phyloP scores from a whole-genome alignment of 2,113 vertebrate species.

The Theropithecus gelada region DNA sequence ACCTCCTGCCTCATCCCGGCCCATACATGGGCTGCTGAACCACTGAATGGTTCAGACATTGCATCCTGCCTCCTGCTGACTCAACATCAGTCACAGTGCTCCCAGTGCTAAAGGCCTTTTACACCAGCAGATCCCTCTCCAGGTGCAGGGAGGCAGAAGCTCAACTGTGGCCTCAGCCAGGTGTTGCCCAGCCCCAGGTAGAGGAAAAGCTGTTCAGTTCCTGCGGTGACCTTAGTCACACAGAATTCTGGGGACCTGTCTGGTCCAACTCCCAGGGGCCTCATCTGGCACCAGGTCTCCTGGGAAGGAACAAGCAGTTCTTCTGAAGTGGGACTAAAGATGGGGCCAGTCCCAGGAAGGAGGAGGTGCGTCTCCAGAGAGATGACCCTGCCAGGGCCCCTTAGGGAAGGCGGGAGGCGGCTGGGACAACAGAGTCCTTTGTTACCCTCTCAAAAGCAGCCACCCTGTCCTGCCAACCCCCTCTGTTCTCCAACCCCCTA shows the following conservation, averaged over 20 bases:
- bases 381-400: conserved; percentile 67
- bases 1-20: background rate
- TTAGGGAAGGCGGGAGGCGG: background rate
- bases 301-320: conserved; percentile 74
- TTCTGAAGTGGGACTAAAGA: conserved; percentile 60
- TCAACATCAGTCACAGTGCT: background rate
- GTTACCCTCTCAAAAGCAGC: conserved; percentile 65
- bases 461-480: background rate
- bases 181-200: background rate
- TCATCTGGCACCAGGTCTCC: conserved; percentile 52
- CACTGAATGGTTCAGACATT: background rate
- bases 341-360: conserved; percentile 55
- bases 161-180: background rate
- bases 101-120: background rate
- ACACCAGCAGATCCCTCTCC: background rate
- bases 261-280: background rate
- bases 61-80: background rate
- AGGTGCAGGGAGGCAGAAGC: background rate
- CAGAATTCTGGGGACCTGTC: background rate
- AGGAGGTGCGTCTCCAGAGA: conserved; percentile 68
- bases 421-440: conserved; percentile 66
- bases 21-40: background rate
- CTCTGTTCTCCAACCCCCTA: background rate
- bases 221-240: conserved; percentile 9
- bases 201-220: background rate